Percentiles rank a stretch among this genome's conserved stretches.
phyloP scores from a whole-genome alignment of 2,113 vertebrate genomes.

The Alouatta palliata region DNA sequence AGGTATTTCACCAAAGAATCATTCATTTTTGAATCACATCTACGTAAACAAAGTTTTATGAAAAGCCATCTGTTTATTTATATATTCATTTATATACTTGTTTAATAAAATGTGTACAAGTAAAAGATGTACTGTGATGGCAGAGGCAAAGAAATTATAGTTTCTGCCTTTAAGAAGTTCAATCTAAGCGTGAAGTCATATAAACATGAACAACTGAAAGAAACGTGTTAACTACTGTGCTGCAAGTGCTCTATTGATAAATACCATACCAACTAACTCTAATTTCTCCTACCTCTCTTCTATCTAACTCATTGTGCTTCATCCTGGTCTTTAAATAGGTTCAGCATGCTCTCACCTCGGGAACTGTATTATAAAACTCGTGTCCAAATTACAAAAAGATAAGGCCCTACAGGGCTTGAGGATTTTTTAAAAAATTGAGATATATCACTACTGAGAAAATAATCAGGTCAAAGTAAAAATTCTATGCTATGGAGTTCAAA shows the following conservation, averaged over 20 bases:
- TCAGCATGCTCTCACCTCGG: background rate
- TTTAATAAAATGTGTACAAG: background rate
- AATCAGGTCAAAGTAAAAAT: background rate
- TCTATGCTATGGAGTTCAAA: background rate
- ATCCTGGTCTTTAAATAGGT: background rate
- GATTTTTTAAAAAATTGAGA: background rate
- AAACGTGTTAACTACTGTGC: background rate
- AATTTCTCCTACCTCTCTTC: background rate
- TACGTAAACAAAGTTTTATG: background rate
- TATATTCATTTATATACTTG: background rate
- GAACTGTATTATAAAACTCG: background rate
- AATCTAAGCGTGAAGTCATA: background rate
- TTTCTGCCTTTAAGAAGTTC: background rate
- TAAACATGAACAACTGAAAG: background rate
- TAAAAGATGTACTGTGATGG: background rate
- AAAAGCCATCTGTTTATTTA: background rate
- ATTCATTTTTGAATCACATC: conserved; percentile 12
- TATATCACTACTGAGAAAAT: background rate
- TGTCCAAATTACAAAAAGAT: background rate
- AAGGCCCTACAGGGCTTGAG: background rate
- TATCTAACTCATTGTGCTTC: background rate
- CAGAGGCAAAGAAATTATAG: background rate
- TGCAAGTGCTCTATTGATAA: background rate
- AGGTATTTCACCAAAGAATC: background rate
- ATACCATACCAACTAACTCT: background rate